phyloP scores from a whole-genome alignment of 1,140 invertebrate genomes.

The Drosophila hydei region DNA sequence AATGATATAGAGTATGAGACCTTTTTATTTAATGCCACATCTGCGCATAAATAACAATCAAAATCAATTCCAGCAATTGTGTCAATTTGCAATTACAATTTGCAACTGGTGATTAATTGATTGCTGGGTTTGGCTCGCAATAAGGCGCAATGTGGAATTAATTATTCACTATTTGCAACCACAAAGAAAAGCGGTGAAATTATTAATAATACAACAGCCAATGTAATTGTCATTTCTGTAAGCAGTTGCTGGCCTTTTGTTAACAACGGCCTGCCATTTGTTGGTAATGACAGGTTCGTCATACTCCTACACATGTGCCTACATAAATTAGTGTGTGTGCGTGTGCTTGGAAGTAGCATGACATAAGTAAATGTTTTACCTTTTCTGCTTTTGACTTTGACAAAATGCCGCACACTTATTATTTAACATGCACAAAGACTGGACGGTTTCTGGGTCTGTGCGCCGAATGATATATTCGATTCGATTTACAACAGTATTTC shows the following conservation, averaged over 20 bases:
- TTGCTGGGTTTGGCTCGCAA: constrained; percentile 22
- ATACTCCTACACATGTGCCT: constrained; percentile 2
- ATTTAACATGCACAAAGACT: constrained; percentile 51
- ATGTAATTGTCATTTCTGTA: constrained; percentile 31
- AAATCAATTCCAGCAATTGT: constrained; percentile 29
- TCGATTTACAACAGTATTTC: constrained; percentile 52
- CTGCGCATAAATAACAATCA: constrained; percentile 53
- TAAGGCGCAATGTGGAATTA: constrained; percentile 38
- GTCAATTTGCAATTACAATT: constrained; percentile 46
- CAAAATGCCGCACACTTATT: constrained; percentile 58
- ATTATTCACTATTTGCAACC: constrained; percentile 57
- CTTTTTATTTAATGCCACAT: constrained; percentile 33
- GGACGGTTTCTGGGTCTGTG: constrained; percentile 4
- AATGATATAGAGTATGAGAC: background rate
- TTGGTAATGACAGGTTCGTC: constrained; percentile 39
- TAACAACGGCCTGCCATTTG: constrained; percentile 34
- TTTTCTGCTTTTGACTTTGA: constrained; percentile 65
- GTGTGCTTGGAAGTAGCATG: constrained; percentile 18
- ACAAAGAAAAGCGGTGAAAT: constrained; percentile 31
- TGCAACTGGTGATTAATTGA: constrained; percentile 62
- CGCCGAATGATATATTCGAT: constrained; percentile 40
- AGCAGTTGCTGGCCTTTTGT: constrained; percentile 36
- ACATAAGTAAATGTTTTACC: constrained; percentile 40
- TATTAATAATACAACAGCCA: constrained; percentile 1
- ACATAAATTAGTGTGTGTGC: constrained; percentile 1